Evolutionary conservation across 2,113 vertebrate species (phyloP), one percentile per base, ranked within the genome.

Genomic region (Hypocryptadius cinnamomeus): DNA sequence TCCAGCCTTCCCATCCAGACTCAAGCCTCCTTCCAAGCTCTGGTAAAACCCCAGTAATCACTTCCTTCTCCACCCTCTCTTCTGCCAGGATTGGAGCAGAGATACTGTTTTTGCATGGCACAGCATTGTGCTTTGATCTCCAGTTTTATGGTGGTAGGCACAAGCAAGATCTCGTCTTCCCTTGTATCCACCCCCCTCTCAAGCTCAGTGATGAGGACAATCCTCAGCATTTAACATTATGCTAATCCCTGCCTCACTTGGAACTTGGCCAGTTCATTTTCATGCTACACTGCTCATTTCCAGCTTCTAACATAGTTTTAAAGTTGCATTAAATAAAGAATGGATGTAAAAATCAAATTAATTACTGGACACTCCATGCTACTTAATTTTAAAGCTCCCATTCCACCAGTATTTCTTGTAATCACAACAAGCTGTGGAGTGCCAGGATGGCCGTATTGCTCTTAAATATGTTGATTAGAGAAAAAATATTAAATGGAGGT

Each of bases 351-450:
- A 97, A 94, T 95, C 89, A 96, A 97, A 97, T 98, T 97, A 98
- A 98, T 97, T 97, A 97, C 95, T 97, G 97, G 97, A 97, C 96
- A 97, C 94, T 97, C 95, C 95, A 96, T 97, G 98, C 97, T 97
- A 92, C 92, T 97, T 98, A 97, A 96, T 98, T 98, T 98, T 98
- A 98, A 96, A 94, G 85, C 96, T 97, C 97, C 97, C 95, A 83
- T 97, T 97, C 94, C 97, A 89, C 95, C 92, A 95, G 73, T 97
- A 97, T 97, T 97, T 98, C 95, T 98, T 97, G 77, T 83, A 94
- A 96, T 85, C 91, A 97, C 96, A 97, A 97, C 95, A 94, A 98
- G 96, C 93, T 95, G 10, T 21, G 5, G 85, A 93, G 83, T 95
- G 92, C 92, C 84, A 92, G 81, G 87, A 90, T 78, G 66, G 72